phyloP scores from a whole-genome alignment of 1,140 invertebrate genomes.

The Phthorimaea operculella region DNA sequence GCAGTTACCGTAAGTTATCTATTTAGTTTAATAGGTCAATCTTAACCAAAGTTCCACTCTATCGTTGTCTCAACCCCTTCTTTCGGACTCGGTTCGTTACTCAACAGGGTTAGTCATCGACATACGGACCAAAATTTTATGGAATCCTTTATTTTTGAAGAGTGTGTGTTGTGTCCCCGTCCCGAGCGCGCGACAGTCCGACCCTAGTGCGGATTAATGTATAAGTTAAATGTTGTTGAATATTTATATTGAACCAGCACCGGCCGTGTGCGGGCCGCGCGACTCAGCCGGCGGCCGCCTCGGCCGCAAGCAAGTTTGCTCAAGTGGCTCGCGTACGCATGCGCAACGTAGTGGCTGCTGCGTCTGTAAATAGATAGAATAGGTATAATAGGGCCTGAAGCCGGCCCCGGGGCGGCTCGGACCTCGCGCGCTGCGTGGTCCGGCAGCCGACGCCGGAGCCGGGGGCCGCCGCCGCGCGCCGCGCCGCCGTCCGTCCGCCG shows the following conservation, averaged over 20 bases:
- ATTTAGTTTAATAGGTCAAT: constrained; percentile 58
- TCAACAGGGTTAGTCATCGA: constrained; percentile 48
- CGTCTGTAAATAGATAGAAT: constrained; percentile 48
- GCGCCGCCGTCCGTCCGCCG: constrained; percentile 16
- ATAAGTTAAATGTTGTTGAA: constrained; percentile 44
- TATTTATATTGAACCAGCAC: constrained; percentile 23
- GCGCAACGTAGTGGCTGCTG: constrained; percentile 42
- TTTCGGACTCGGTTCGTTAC: constrained; percentile 35
- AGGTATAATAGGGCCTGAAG: constrained; percentile 40
- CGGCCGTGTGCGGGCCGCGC: constrained; percentile 15
- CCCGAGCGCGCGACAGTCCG: constrained; percentile 30
- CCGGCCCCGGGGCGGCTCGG: constrained; percentile 23
- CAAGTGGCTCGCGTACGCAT: constrained; percentile 50
- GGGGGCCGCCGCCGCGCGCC: neutral
- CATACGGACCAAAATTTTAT: constrained; percentile 47
- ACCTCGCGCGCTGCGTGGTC: constrained; percentile 13
- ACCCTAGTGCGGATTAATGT: constrained; percentile 19
- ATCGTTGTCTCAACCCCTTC: constrained; percentile 41
- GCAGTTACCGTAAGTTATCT: constrained; percentile 63
- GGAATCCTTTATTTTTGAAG: constrained; percentile 36
- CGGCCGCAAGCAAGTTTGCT: constrained; percentile 41
- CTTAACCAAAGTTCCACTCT: constrained; percentile 58
- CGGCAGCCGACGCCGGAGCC: neutral
- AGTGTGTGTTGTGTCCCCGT: constrained; percentile 36
- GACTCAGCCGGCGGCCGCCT: neutral